Evolutionary conservation across 2,797 vertebrate genomes (phyloP).

Genomic region (Mionectes olivaceus): DNA sequence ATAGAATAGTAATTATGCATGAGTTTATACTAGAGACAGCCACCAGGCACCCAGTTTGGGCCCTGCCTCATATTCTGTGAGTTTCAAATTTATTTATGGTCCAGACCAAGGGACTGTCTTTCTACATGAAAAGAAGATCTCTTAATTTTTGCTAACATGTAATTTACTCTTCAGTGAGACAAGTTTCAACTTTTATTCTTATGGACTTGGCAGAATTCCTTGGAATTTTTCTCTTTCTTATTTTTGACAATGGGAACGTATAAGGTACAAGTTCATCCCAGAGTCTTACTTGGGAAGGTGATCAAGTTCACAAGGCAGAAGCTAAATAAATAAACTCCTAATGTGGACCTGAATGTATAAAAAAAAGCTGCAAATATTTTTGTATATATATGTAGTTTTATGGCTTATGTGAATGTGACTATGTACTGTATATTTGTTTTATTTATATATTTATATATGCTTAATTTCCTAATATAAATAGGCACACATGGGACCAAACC

Average conservation of each 20-base stretch:
- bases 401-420: slow-evolving; percentile 58
- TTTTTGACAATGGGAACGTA: background rate
- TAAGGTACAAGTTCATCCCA: background rate
- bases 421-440: slow-evolving; percentile 70
- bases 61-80: background rate
- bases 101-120: background rate
- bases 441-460: slow-evolving; percentile 82
- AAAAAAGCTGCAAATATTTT: slow-evolving; percentile 70
- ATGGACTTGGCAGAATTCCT: background rate
- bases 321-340: background rate
- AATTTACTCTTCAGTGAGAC: background rate
- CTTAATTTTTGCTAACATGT: background rate
- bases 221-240: background rate
- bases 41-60: background rate
- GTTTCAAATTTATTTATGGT: background rate
- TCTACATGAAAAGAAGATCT: background rate
- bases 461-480: slow-evolving; percentile 65
- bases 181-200: background rate
- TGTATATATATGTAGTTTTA: slow-evolving; percentile 66
- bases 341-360: background rate
- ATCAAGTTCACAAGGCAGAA: background rate
- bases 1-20: background rate
- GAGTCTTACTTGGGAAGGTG: background rate
- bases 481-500: slow-evolving; percentile 5
- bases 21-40: background rate